These are phyloP conservation scores for Brienomyrus longianalis DNA, from an alignment of 2,113 vertebrate genomes.

Conservation along the genomic window DNA sequence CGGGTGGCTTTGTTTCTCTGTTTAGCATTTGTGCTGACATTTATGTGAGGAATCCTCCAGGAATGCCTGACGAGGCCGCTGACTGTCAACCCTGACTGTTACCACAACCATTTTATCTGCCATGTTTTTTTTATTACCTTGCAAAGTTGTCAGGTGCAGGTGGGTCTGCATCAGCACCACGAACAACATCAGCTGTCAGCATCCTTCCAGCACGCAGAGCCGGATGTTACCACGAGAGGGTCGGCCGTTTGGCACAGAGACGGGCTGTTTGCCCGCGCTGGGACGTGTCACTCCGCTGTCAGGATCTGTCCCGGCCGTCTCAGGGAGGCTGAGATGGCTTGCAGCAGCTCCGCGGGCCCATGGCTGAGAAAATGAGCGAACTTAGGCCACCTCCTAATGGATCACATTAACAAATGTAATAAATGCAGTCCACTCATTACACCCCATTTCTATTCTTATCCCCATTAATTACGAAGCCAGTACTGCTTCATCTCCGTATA, in stretches of 20 bases:
- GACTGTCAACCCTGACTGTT: background rate
- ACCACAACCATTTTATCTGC: background rate
- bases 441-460: constrained; percentile 48
- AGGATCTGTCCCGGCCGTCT: background rate
- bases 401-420: constrained; percentile 58
- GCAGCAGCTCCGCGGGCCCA: background rate
- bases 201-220: background rate
- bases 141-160: background rate
- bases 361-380: background rate
- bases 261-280: background rate
- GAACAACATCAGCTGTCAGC: background rate
- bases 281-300: background rate
- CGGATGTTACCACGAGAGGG: background rate
- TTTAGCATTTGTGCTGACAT: background rate
- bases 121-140: background rate
- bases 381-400: background rate
- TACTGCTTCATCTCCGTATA: constrained; percentile 27
- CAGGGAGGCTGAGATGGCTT: background rate
- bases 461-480: background rate
- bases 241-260: background rate
- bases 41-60: background rate
- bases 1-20: background rate
- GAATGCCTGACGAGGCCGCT: background rate
- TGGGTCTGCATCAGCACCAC: background rate
- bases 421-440: constrained; percentile 58